Base-by-base conservation (phyloP, 2,113 vertebrate genomes). In the Chaenogobius annularis region DNA sequence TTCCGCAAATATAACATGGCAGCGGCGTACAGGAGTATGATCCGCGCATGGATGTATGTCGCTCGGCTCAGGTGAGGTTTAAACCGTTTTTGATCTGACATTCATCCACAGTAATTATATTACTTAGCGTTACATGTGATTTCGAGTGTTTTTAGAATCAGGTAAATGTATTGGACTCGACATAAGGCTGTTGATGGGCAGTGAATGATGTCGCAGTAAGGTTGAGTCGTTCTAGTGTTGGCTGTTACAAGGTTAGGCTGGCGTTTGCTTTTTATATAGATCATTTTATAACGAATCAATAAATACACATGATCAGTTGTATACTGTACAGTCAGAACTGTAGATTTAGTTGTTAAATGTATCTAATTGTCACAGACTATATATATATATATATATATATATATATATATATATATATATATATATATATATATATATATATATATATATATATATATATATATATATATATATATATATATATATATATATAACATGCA, bases 1-100 rank as follows among this genome's bases (percentile, higher is more conserved):
- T 66, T 69, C 69, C 73, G 56, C 13, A 54, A 72, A 61, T 14
- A 37, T 10, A 83, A 83, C 62, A 88, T 90, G 85, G 84, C 86
- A 79, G 79, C 83, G 48, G 69, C 75, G 75, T 52, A 76, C 9
- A 22, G 66, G 67, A 68, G 48, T 5, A 23, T 46, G 43, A 20
- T 26, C 22, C 0, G 80, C 2, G 47, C 50, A 31, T 31, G 26
- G 26, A 31, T 4, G 4, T 31, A 2, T 64, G 6, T 65, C 1
- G 48, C 40, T 22, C 11, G 3, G 0, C 12, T 12, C 20, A 44
- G 47, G 31, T 62, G 19, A 63, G 61, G 11, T 11, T 63, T 63
- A 12, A 63, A 40, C n/a, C n/a, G 10, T 13, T 58, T 58, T 26
- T 11, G 26, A 26, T 37, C 44, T 83, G 86, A 85, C 88, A 82